Conservation (phyloP, 2,888 invertebrate genomes). For the Aspidapion aeneum region DNA sequence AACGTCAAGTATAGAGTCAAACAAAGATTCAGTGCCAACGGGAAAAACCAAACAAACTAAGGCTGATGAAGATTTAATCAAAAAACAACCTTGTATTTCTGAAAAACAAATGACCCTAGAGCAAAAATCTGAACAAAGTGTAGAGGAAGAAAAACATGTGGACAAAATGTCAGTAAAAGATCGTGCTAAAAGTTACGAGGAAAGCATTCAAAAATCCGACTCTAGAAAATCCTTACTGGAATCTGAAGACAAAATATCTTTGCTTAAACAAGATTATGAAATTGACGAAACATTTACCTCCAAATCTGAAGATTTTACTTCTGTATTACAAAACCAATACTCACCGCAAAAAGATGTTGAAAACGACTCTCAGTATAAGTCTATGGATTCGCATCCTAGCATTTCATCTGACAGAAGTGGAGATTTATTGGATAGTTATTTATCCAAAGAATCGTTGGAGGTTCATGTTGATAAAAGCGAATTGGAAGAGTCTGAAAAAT, state of each 20-base stretch:
- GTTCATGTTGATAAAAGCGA: constrained; percentile 53
- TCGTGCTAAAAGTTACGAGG: constrained; percentile 34
- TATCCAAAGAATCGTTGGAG: constrained; percentile 49
- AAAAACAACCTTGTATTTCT: too few relatives aligned
- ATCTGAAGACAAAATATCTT: constrained; percentile 19
- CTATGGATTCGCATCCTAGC: constrained; percentile 41
- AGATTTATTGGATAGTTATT: constrained; percentile 33
- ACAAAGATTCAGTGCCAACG: constrained; percentile 3
- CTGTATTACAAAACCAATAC: constrained; percentile 27
- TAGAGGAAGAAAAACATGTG: constrained; percentile 12
- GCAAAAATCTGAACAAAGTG: constrained; percentile 6
- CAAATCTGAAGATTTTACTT: constrained; percentile 30
- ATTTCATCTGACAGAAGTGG: constrained; percentile 36
- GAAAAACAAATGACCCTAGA: background rate
- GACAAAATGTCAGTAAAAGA: constrained; percentile 35
- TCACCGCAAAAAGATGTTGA: constrained; percentile 39
- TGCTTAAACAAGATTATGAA: constrained; percentile 17
- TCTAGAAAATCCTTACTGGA: constrained; percentile 21
- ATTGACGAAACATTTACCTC: constrained; percentile 26
- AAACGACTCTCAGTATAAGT: constrained; percentile 32
- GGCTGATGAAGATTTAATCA: too few relatives aligned
- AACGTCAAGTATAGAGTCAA: background rate
- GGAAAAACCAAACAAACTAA: background rate
- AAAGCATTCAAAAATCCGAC: constrained; percentile 30
- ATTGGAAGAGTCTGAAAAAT: constrained; percentile 50